Evolutionary conservation across 2,113 vertebrate genomes (phyloP).

Genomic region (Promerops cafer): DNA sequence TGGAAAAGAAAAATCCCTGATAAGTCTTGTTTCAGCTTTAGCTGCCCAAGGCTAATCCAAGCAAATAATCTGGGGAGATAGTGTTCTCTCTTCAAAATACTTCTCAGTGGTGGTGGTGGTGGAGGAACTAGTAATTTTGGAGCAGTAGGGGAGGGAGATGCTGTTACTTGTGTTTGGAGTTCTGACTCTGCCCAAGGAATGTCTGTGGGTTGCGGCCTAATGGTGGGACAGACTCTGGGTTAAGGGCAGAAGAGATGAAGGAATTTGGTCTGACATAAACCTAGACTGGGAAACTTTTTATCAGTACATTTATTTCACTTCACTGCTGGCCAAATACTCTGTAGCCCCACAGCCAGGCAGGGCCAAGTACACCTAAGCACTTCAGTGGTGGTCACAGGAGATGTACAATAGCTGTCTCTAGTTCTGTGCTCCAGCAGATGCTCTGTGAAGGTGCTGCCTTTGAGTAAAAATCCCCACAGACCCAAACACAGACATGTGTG

Average conservation of each 20-base stretch:
- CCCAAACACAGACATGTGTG: rapidly evolving
- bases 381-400: background rate
- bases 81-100: background rate
- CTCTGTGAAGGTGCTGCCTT: background rate
- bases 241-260: background rate
- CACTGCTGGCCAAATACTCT: background rate
- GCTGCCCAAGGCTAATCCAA: background rate
- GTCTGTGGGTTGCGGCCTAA: background rate
- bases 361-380: background rate
- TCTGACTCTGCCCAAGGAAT: background rate
- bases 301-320: background rate
- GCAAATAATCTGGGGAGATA: background rate
- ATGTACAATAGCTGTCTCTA: background rate
- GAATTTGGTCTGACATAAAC: background rate
- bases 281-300: background rate
- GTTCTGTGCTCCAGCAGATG: background rate
- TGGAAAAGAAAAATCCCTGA: background rate
- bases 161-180: background rate
- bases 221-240: background rate
- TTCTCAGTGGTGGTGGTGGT: background rate
- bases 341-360: background rate
- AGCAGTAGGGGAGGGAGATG: background rate
- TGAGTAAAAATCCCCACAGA: background rate
- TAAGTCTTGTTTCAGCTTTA: background rate
- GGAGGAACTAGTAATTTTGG: background rate